phyloP scores from a whole-genome alignment of 2,888 invertebrate species.

The Agriotes lineatus region DNA sequence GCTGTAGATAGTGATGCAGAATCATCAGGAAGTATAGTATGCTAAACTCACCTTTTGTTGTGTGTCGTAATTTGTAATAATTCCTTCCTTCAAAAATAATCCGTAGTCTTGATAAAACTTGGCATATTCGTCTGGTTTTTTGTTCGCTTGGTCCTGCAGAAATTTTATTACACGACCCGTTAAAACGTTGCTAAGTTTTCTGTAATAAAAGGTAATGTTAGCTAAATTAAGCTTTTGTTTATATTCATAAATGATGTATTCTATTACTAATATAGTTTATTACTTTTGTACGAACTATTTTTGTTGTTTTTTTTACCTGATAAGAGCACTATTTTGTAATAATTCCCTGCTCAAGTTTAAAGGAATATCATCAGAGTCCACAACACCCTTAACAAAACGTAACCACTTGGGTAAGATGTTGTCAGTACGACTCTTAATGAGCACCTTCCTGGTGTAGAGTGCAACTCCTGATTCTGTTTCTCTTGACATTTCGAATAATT shows the following conservation, averaged over 20 bases:
- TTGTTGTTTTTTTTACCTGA: too few relatives aligned
- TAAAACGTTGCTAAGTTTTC: conserved; percentile 86
- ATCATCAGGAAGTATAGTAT: conserved; percentile 42
- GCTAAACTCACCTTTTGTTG: conserved; percentile 77
- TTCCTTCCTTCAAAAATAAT: conserved; percentile 94
- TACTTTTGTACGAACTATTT: too few relatives aligned
- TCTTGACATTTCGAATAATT: conserved; percentile 90
- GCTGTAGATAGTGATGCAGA: conserved; percentile 44
- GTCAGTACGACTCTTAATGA: conserved; percentile 92
- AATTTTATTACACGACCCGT: conserved; percentile 88
- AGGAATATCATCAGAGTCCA: conserved; percentile 99
- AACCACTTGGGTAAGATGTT: conserved; percentile 95
- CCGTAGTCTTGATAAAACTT: conserved; percentile 94
- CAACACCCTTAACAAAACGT: conserved; percentile 95
- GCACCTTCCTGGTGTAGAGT: conserved; percentile 91
- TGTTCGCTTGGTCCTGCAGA: conserved; percentile 85
- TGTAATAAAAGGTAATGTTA: conserved; percentile 54
- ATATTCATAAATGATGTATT: too few relatives aligned
- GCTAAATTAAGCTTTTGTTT: too few relatives aligned
- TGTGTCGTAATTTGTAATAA: conserved; percentile 86
- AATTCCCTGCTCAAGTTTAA: conserved; percentile 96
- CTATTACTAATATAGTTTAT: too few relatives aligned
- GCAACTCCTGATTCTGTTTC: conserved; percentile 89
- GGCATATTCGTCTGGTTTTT: conserved; percentile 84
- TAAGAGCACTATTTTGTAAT: conserved; percentile 92